A percentile compares a stretch with the other conserved stretches of the same genome.
Conservation (phyloP, 2,113 vertebrate genomes). For the Cyprinus carpio region DNA sequence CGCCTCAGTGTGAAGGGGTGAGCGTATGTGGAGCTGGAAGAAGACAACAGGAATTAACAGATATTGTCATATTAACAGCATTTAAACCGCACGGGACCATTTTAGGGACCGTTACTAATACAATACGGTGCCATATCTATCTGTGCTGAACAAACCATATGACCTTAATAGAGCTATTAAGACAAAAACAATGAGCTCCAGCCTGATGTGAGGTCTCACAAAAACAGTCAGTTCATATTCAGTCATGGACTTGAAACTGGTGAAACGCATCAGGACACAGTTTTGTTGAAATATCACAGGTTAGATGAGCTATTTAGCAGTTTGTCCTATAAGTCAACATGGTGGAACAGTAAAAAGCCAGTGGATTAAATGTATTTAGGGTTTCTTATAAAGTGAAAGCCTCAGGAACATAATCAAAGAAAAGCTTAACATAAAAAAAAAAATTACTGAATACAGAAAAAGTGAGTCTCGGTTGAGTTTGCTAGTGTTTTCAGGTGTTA, state of each 20-base stretch:
- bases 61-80: constrained; percentile 36
- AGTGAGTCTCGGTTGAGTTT: not conserved
- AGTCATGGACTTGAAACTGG: constrained; percentile 50
- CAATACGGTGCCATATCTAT: constrained; percentile 4
- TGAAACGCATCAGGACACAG: constrained; percentile 15
- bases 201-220: constrained; percentile 3
- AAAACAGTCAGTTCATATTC: constrained; percentile 51
- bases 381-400: constrained; percentile 20
- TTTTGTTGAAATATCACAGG: not conserved
- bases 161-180: not conserved
- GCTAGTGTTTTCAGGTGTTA: constrained; percentile 43
- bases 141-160: constrained; percentile 3
- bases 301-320: not conserved
- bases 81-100: constrained; percentile 18
- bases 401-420: constrained; percentile 11
- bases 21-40: constrained; percentile 25
- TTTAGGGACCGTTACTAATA: not conserved
- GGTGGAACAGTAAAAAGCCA: constrained; percentile 43
- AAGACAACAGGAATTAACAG: constrained; percentile 43
- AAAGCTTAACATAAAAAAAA: constrained; percentile 5
- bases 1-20: constrained; percentile 42
- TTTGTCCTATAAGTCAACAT: constrained; percentile 15
- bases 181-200: not conserved
- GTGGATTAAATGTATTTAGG: constrained; percentile 14
- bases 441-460: not conserved